Evolutionary conservation across 2,113 vertebrate species (phyloP).

Genomic region (Rhodinocichla rosea): DNA sequence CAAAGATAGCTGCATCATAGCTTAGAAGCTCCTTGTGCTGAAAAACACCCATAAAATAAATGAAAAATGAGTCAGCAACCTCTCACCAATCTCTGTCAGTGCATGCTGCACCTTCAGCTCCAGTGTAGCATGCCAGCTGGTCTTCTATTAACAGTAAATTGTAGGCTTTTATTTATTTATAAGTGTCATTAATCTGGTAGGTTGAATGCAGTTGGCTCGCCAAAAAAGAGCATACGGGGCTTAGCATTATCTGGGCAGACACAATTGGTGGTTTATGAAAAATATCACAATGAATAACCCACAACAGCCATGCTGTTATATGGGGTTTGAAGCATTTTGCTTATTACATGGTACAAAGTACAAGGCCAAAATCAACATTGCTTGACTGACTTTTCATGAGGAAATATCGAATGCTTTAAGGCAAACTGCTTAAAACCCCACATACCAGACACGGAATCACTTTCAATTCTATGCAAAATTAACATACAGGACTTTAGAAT

Average conservation of each 20-base stretch:
- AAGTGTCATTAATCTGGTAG: conserved; percentile 36
- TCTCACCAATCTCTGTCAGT: background rate
- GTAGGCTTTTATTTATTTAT: conserved; percentile 57
- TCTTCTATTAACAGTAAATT: conserved; percentile 52
- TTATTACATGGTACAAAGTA: background rate
- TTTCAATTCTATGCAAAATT: background rate
- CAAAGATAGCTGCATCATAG: conserved; percentile 14
- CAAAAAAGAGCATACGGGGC: background rate
- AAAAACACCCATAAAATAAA: conserved; percentile 9
- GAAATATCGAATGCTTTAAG: background rate
- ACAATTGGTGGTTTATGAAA: background rate
- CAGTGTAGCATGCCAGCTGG: conserved; percentile 5
- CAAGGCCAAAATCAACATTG: background rate
- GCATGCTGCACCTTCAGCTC: conserved; percentile 25
- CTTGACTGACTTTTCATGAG: background rate
- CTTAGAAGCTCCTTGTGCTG: background rate
- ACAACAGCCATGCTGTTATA: background rate
- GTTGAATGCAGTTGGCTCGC: background rate
- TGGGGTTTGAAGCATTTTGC: background rate
- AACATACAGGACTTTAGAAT: background rate
- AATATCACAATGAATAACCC: background rate
- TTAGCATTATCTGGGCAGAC: background rate
- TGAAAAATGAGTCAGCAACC: conserved; percentile 58
- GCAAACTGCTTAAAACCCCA: background rate
- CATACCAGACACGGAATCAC: background rate